Conservation (phyloP, 2,888 invertebrate species). For the Platypus cylindrus region DNA sequence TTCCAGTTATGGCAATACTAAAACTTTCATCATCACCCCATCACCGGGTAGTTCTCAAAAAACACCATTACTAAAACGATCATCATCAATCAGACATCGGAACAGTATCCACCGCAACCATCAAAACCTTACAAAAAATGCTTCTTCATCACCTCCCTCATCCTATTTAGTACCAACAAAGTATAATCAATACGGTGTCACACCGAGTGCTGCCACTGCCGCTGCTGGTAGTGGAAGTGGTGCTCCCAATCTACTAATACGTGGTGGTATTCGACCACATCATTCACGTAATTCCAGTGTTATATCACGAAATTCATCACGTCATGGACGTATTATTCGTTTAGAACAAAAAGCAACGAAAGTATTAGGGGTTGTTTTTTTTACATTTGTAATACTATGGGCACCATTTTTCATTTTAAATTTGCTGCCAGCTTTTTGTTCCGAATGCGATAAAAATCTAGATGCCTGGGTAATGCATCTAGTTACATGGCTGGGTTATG, state of each 20-base stretch:
- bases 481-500: conserved; percentile 87
- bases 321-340: conserved; percentile 72
- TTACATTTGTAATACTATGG: conserved; percentile 89
- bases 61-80: conserved; percentile 40
- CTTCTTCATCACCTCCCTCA: conserved; percentile 39
- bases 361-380: conserved; percentile 87
- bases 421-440: conserved; percentile 71
- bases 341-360: conserved; percentile 94
- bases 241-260: conserved; percentile 53
- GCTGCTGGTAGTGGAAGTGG: conserved; percentile 36
- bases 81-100: conserved; percentile 49
- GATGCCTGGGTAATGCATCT: conserved; percentile 72
- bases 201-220: conserved; percentile 19
- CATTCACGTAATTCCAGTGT: conserved; percentile 72
- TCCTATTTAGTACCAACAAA: conserved; percentile 42
- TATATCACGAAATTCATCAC: conserved; percentile 65
- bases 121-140: conserved; percentile 21
- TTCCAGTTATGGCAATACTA: conserved; percentile 58
- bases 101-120: too few species aligned
- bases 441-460: conserved; percentile 62
- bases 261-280: conserved; percentile 47
- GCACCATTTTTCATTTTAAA: conserved; percentile 92
- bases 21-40: conserved; percentile 47
- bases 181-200: conserved; percentile 25
- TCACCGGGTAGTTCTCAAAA: conserved; percentile 23